Conservation (phyloP, 2,113 vertebrate genomes). For the Anser cygnoides region DNA sequence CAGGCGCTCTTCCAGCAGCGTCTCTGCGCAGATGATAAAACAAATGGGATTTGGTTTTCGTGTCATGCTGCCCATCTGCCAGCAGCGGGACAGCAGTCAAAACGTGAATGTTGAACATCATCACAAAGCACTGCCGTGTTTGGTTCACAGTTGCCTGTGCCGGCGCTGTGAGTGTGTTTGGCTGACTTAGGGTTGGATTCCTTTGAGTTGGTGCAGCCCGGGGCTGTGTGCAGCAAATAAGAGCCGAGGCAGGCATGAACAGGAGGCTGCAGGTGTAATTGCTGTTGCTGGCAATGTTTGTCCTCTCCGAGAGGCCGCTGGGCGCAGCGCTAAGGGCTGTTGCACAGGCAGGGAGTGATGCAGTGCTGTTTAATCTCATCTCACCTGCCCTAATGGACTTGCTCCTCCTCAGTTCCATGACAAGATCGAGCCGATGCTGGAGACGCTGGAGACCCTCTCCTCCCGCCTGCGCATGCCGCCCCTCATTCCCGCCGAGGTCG, state of each 20-base stretch:
- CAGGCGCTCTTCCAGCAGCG: neutral
- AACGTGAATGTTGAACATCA: rapidly evolving
- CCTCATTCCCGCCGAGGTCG: slow-evolving; percentile 94
- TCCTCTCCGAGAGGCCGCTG: neutral
- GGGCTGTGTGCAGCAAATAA: neutral
- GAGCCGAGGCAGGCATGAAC: neutral
- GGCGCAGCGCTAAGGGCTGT: neutral
- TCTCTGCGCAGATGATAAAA: neutral
- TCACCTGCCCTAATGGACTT: neutral
- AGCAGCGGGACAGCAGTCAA: rapidly evolving
- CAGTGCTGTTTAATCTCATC: rapidly evolving
- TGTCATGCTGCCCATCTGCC: rapidly evolving
- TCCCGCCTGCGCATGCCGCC: slow-evolving; percentile 90
- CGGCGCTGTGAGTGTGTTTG: rapidly evolving
- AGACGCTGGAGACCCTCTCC: slow-evolving; percentile 89
- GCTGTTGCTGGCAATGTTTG: neutral
- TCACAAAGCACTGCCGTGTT: neutral
- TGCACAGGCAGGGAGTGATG: neutral
- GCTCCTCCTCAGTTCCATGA: slow-evolving; percentile 87
- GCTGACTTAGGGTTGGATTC: neutral
- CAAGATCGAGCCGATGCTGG: slow-evolving; percentile 98
- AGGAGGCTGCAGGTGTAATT: neutral
- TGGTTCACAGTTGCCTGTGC: rapidly evolving
- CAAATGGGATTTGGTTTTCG: rapidly evolving
- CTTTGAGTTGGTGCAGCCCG: neutral